phyloP scores from a whole-genome alignment of 1,140 invertebrate species.

The Ericerus pela region DNA sequence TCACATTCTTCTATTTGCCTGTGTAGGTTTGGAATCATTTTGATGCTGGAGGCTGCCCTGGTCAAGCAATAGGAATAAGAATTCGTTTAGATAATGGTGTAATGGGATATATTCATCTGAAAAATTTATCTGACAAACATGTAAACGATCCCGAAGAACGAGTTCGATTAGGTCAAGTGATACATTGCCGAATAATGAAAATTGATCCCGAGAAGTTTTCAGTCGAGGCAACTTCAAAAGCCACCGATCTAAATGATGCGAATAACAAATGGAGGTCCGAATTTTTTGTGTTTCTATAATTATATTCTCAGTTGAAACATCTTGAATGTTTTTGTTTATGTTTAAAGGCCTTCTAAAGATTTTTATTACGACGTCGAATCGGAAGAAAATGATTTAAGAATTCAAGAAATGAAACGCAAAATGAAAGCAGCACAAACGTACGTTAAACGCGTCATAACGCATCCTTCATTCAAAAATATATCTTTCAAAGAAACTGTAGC shows the following conservation, averaged over 20 bases:
- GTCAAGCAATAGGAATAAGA: slow-evolving; percentile 82
- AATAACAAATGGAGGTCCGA: slow-evolving; percentile 71
- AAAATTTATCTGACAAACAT: slow-evolving; percentile 86
- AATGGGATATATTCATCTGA: slow-evolving; percentile 85
- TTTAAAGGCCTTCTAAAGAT: slow-evolving; percentile 62
- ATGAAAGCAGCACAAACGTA: slow-evolving; percentile 62
- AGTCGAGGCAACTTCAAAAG: slow-evolving; percentile 85
- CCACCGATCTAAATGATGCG: slow-evolving; percentile 80
- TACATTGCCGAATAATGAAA: slow-evolving; percentile 87
- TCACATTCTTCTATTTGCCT: neutral
- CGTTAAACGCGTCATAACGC: slow-evolving; percentile 91
- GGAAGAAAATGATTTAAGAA: slow-evolving; percentile 63
- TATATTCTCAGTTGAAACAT: neutral
- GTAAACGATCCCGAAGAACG: slow-evolving; percentile 86
- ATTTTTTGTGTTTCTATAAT: slow-evolving; percentile 3
- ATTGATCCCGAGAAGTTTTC: slow-evolving; percentile 90
- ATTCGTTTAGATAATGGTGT: slow-evolving; percentile 86
- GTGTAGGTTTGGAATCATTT: slow-evolving; percentile 87
- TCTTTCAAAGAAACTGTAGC: slow-evolving; percentile 84
- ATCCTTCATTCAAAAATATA: slow-evolving; percentile 95
- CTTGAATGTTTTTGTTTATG: slow-evolving; percentile 8
- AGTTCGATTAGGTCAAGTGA: slow-evolving; percentile 69
- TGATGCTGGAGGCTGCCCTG: slow-evolving; percentile 86
- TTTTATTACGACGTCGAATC: slow-evolving; percentile 78
- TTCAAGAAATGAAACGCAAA: slow-evolving; percentile 68